Evolutionary conservation across 2,113 vertebrate genomes (phyloP).

Genomic region (Leptocoma aspasia): DNA sequence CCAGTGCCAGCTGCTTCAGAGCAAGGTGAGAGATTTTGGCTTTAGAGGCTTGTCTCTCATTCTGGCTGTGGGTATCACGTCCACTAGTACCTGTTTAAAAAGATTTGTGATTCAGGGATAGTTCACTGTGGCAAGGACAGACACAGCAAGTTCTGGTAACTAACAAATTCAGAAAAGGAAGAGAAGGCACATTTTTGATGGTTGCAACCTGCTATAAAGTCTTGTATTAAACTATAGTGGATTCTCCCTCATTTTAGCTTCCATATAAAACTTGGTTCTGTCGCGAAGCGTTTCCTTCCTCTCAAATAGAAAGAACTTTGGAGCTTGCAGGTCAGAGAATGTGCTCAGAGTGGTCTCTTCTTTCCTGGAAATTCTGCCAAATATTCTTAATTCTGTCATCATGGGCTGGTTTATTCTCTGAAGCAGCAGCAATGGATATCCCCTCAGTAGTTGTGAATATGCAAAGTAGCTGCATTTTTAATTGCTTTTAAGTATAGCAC

Average conservation of each 20-base stretch:
- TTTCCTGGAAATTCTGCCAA: neutral
- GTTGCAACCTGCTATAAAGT: neutral
- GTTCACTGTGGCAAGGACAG: neutral
- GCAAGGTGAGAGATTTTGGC: neutral
- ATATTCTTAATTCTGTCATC: neutral
- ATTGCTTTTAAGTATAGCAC: neutral
- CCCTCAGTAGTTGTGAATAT: neutral
- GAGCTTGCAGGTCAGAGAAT: neutral
- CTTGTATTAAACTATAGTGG: neutral
- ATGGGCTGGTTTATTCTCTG: neutral
- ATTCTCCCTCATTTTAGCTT: neutral
- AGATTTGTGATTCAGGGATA: neutral
- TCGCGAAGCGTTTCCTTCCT: neutral
- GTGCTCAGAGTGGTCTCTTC: neutral
- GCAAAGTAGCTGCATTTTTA: neutral
- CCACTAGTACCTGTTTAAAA: neutral
- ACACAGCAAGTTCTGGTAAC: neutral
- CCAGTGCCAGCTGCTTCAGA: neutral
- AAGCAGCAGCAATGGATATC: neutral
- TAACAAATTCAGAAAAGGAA: neutral
- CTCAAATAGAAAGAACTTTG: neutral
- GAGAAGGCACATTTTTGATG: neutral
- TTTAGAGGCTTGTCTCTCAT: neutral
- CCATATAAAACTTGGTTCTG: neutral
- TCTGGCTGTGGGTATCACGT: accelerated